These are phyloP conservation scores for Erpornis zantholeuca DNA, from an alignment of 2,113 vertebrate genomes.

Conservation along the genomic window DNA sequence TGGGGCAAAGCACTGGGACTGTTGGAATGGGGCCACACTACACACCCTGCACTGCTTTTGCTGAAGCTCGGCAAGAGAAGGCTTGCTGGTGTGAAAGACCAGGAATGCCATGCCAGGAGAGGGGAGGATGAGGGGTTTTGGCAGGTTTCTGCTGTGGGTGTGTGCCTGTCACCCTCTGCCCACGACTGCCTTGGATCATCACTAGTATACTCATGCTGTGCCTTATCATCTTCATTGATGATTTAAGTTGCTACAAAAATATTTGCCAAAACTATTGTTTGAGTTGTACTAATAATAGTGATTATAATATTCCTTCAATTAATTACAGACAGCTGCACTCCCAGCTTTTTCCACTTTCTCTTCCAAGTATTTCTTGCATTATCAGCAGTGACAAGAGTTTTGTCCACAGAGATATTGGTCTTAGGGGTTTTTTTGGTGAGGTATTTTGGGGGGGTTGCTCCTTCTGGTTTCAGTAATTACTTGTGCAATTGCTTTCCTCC, in stretches of 20 bases:
- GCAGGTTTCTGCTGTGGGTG: background rate
- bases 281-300: constrained; percentile 71
- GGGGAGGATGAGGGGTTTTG: background rate
- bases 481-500: background rate
- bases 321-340: constrained; percentile 67
- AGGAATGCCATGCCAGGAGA: rapidly evolving
- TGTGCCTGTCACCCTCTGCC: background rate
- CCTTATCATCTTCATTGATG: constrained; percentile 13
- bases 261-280: constrained; percentile 62
- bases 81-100: background rate
- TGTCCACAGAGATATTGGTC: background rate
- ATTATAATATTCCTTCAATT: constrained; percentile 67
- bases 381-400: constrained; percentile 34
- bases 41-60: rapidly evolving
- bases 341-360: constrained; percentile 46
- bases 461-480: background rate
- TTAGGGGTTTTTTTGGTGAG: background rate
- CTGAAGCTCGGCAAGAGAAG: background rate
- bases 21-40: rapidly evolving
- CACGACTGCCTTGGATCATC: constrained; percentile 9
- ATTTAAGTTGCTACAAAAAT: constrained; percentile 19
- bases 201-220: background rate
- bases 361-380: constrained; percentile 31
- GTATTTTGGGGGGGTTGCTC: background rate
- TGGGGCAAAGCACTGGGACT: rapidly evolving